phyloP scores from a whole-genome alignment of 2,113 vertebrate genomes.

The Neogobius melanostomus region DNA sequence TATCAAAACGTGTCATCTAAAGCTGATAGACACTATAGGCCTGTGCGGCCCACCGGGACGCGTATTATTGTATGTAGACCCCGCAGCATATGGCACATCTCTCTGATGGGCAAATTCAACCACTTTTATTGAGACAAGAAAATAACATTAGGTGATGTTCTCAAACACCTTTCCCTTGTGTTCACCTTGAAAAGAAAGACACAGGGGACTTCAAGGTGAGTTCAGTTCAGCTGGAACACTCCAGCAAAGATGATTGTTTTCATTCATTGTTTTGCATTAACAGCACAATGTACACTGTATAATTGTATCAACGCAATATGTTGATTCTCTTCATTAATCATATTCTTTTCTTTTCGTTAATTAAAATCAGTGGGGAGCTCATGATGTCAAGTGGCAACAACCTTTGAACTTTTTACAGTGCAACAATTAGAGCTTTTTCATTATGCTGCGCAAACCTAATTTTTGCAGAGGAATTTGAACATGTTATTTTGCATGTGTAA shows the following conservation, averaged over 20 bases:
- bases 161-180: conserved; percentile 25
- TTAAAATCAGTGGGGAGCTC: too few relatives aligned
- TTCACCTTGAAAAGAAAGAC: conserved; percentile 7
- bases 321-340: too few relatives aligned
- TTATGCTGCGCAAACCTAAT: too few relatives aligned
- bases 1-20: conserved; percentile 75
- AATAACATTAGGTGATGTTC: conserved; percentile 62
- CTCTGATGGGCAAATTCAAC: conserved; percentile 54
- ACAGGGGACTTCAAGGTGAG: neutral
- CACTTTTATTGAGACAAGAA: conserved; percentile 57
- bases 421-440: too few relatives aligned
- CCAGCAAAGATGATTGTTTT: neutral
- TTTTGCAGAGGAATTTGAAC: too few relatives aligned
- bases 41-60: conserved; percentile 46
- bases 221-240: neutral
- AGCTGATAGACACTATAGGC: conserved; percentile 73
- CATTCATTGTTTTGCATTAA: too few relatives aligned
- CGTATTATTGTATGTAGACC: conserved; percentile 65
- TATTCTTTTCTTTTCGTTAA: too few relatives aligned
- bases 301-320: too few relatives aligned
- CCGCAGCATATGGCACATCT: conserved; percentile 62
- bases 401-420: too few relatives aligned
- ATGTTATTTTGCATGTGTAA: too few relatives aligned
- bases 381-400: too few relatives aligned
- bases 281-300: too few relatives aligned